Evolutionary conservation across 2,113 vertebrate species (phyloP).

Genomic region (Actinemys pallida): DNA sequence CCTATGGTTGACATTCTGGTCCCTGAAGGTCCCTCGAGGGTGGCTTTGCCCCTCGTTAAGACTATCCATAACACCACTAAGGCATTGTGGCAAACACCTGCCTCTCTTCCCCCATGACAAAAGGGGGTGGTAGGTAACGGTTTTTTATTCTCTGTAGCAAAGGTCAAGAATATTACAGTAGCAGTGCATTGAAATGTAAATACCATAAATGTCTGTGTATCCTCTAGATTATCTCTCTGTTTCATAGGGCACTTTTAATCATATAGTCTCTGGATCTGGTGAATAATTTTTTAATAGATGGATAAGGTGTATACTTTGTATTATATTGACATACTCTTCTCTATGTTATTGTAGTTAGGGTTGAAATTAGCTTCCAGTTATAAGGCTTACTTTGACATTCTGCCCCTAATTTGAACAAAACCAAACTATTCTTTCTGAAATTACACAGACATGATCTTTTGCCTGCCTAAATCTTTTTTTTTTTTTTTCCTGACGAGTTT

Average conservation of each 20-base stretch:
- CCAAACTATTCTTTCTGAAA: background rate
- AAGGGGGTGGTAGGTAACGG: too few relatives aligned
- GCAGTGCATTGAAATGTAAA: background rate
- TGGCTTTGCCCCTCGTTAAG: too few relatives aligned
- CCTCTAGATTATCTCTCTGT: background rate
- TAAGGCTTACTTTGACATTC: background rate
- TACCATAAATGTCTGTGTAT: background rate
- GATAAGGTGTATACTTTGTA: background rate
- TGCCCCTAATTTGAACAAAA: background rate
- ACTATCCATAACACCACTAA: too few relatives aligned
- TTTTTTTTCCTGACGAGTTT: background rate
- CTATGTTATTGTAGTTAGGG: background rate
- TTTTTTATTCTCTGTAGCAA: background rate
- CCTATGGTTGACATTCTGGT: too few relatives aligned
- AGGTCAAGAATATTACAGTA: background rate
- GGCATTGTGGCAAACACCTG: too few relatives aligned
- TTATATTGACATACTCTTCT: background rate
- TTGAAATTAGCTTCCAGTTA: background rate
- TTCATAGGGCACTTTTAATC: background rate
- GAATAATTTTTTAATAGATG: background rate
- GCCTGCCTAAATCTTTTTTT: background rate
- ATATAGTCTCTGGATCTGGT: too few relatives aligned
- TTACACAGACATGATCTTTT: background rate
- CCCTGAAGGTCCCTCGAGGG: too few relatives aligned
- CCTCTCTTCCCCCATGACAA: too few relatives aligned